Evolutionary conservation across 2,888 invertebrate genomes (phyloP).

Genomic region (Sesamia inferens): DNA sequence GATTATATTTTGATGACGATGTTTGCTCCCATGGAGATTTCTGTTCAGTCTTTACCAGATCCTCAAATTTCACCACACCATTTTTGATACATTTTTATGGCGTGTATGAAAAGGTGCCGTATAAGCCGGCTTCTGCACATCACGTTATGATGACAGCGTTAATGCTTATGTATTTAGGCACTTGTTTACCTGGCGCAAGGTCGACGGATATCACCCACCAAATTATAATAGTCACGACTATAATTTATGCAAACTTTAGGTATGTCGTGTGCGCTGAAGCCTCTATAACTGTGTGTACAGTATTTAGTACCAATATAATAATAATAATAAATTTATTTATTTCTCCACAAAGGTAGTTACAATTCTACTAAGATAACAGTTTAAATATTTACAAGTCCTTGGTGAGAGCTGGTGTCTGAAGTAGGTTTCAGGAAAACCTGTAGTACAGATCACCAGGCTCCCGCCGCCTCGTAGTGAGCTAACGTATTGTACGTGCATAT

Average conservation of each 20-base stretch:
- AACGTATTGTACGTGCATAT: too few species aligned
- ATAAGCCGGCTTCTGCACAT: conserved; percentile 16
- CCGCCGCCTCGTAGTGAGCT: too few species aligned
- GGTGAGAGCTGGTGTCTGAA: too few species aligned
- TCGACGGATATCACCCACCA: conserved; percentile 38
- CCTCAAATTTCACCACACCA: neutral
- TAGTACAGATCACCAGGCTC: too few species aligned
- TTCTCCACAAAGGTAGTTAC: too few species aligned
- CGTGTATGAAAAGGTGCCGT: neutral
- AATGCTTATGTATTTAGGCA: conserved; percentile 41
- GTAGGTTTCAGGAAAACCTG: too few species aligned
- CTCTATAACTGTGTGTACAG: conserved; percentile 14
- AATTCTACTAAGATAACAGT: too few species aligned
- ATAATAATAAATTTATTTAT: too few species aligned
- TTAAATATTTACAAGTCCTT: too few species aligned
- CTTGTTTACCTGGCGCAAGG: conserved; percentile 55
- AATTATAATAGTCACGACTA: conserved; percentile 43
- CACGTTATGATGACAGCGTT: conserved; percentile 40
- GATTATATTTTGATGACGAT: neutral
- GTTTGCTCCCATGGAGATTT: neutral
- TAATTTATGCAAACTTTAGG: conserved; percentile 40
- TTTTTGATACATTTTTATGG: neutral
- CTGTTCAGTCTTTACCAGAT: neutral
- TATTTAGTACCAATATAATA: conserved; percentile 17
- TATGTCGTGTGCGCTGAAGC: conserved; percentile 40